Evolutionary conservation across 2,113 vertebrate genomes (phyloP).

Genomic region (Leptobrachium leishanense): DNA sequence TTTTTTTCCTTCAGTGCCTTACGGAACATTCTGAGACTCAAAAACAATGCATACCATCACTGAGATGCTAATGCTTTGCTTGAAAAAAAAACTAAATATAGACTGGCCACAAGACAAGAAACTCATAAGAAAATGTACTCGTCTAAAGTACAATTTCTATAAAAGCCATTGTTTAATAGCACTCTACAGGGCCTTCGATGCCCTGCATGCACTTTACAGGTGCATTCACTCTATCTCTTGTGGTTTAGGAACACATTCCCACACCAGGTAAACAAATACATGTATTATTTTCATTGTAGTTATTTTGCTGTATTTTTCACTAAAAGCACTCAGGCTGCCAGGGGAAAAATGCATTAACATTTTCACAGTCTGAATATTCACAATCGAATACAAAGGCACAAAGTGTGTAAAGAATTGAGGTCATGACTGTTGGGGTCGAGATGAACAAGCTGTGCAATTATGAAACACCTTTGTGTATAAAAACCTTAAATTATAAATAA

Average conservation of each 20-base stretch:
- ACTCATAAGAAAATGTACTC: conserved; percentile 64
- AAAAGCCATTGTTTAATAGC: conserved; percentile 98
- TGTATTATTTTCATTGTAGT: conserved; percentile 75
- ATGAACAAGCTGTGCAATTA: too few species aligned
- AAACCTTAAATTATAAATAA: too few species aligned
- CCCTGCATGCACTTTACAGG: conserved; percentile 59
- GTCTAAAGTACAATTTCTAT: conserved; percentile 75
- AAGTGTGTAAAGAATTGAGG: background rate
- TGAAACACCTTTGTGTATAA: too few species aligned
- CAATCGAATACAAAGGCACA: background rate
- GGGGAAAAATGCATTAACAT: conserved; percentile 49
- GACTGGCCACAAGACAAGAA: conserved; percentile 68
- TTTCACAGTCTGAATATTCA: background rate
- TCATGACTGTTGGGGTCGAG: too few species aligned
- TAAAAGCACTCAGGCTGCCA: conserved; percentile 69
- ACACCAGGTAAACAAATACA: conserved; percentile 66
- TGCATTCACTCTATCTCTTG: conserved; percentile 36
- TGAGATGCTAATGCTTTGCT: conserved; percentile 89
- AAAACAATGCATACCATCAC: conserved; percentile 94
- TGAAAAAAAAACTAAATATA: conserved; percentile 75
- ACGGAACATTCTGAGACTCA: conserved; percentile 93
- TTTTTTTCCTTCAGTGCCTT: conserved; percentile 97
- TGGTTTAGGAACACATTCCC: conserved; percentile 47
- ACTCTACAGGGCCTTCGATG: conserved; percentile 76
- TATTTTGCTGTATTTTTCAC: conserved; percentile 69